A percentile compares a stretch with the other conserved stretches of the same genome.
Conservation (phyloP, 2,113 vertebrate species). For the Nesospiza acunhae region DNA sequence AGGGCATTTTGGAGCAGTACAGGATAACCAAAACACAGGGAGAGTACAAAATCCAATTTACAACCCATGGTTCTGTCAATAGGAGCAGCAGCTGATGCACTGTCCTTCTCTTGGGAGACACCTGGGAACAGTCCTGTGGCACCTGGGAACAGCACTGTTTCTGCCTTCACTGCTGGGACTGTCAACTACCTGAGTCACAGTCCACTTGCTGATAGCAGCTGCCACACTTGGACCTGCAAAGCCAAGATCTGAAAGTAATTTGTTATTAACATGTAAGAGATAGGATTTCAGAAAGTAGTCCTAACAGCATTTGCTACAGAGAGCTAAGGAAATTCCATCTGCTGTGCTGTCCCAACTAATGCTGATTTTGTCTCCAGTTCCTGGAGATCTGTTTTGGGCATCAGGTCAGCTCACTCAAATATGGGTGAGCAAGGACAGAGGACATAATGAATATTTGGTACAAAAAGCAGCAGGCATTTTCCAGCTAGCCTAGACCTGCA, state of each 20-base stretch:
- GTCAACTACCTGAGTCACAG: not conserved
- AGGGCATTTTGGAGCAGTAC: not conserved
- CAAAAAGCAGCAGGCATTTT: not conserved
- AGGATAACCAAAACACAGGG: not conserved
- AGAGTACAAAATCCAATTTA: not conserved
- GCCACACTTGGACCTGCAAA: not conserved
- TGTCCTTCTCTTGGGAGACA: not conserved
- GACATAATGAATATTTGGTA: not conserved
- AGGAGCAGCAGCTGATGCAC: not conserved
- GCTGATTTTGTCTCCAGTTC: not conserved
- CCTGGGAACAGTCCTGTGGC: accelerated
- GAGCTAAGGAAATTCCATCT: not conserved
- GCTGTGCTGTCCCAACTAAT: not conserved
- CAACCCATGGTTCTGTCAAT: accelerated
- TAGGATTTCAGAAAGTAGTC: not conserved
- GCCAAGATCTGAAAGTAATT: not conserved
- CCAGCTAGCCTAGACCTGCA: not conserved
- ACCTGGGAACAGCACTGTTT: not conserved
- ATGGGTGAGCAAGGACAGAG: not conserved
- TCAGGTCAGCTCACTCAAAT: not conserved
- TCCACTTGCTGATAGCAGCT: not conserved
- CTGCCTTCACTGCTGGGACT: not conserved
- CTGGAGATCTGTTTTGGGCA: not conserved
- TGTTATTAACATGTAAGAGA: not conserved
- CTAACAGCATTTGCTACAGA: not conserved